phyloP scores from a whole-genome alignment of 2,888 invertebrate species.

The Caenorhabditis macrosperma region DNA sequence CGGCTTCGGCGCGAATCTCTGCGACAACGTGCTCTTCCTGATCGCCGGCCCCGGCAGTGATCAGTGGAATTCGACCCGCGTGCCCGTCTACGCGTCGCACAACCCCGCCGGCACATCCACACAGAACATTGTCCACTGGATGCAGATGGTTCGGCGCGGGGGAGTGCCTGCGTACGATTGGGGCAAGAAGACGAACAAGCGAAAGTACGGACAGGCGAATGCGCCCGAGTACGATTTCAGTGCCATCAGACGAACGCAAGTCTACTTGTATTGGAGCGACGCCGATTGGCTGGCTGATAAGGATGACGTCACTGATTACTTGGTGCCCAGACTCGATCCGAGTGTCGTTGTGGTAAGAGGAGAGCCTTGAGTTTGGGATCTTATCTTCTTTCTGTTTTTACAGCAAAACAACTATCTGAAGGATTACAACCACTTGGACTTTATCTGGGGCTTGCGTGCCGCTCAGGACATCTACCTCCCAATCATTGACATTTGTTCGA shows the following conservation, averaged over 20 bases:
- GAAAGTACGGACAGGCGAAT: constrained; percentile 65
- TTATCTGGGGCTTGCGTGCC: constrained; percentile 70
- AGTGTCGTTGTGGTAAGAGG: constrained; percentile 40
- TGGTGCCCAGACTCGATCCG: constrained; percentile 61
- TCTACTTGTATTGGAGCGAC: constrained; percentile 72
- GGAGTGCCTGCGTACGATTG: constrained; percentile 63
- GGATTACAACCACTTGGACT: constrained; percentile 72
- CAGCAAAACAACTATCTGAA: constrained; percentile 48
- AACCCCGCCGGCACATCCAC: constrained; percentile 82
- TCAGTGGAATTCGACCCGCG: constrained; percentile 72
- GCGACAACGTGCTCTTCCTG: constrained; percentile 87
- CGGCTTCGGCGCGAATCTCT: constrained; percentile 82
- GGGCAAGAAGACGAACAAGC: constrained; percentile 64
- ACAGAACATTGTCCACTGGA: constrained; percentile 81
- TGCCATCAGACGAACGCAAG: constrained; percentile 34
- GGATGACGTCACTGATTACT: constrained; percentile 61
- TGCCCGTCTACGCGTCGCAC: constrained; percentile 81
- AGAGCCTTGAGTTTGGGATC: background rate
- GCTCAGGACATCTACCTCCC: constrained; percentile 67
- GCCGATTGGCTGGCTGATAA: constrained; percentile 73
- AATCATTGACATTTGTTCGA: constrained; percentile 57
- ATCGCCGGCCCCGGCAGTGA: constrained; percentile 84
- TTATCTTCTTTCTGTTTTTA: too few species aligned
- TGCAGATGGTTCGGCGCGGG: constrained; percentile 77
- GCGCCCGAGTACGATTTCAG: constrained; percentile 69